These are phyloP conservation scores for Andrena trimmerana DNA, from an alignment of 2,888 invertebrate genomes.

Conservation along the genomic window DNA sequence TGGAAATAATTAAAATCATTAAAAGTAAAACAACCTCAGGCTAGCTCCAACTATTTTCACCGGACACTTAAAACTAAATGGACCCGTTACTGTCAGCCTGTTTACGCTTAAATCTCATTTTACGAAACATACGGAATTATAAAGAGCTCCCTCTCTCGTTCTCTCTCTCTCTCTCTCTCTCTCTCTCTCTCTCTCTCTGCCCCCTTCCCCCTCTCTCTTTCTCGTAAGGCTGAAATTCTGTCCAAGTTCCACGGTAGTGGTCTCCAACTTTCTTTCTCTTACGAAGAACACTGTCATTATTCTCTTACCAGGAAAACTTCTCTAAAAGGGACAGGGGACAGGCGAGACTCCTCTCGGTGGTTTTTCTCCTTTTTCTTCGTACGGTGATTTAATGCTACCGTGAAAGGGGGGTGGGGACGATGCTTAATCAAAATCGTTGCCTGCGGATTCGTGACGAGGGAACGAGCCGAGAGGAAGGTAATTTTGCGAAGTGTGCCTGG, in stretches of 20 bases:
- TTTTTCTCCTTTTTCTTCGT: slow-evolving; percentile 38
- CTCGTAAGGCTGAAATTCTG: slow-evolving; percentile 31
- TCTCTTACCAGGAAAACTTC: slow-evolving; percentile 55
- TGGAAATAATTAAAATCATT: too few relatives aligned
- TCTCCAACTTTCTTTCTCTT: slow-evolving; percentile 38
- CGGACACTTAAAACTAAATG: slow-evolving; percentile 1
- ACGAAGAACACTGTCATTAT: slow-evolving; percentile 62
- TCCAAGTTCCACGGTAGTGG: slow-evolving; percentile 15
- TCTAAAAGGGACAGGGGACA: slow-evolving; percentile 56
- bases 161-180: too few relatives aligned
- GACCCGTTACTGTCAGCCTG: neutral
- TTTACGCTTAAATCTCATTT: slow-evolving; percentile 1
- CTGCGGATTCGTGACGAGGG: slow-evolving; percentile 45
- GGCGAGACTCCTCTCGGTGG: slow-evolving; percentile 43
- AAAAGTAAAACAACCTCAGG: too few relatives aligned
- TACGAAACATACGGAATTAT: slow-evolving; percentile 1
- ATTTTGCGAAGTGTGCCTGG: slow-evolving; percentile 67
- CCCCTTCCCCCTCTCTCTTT: too few relatives aligned
- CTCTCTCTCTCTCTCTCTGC: too few relatives aligned
- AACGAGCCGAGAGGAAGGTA: slow-evolving; percentile 49
- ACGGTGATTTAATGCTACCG: slow-evolving; percentile 68
- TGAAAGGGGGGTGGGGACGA: slow-evolving; percentile 11
- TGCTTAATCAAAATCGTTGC: slow-evolving; percentile 75
- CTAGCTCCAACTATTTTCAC: neutral
- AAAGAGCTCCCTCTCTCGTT: neutral